Evolutionary conservation across 2,113 vertebrate species (phyloP).

Genomic region (Saguinus imperator): DNA sequence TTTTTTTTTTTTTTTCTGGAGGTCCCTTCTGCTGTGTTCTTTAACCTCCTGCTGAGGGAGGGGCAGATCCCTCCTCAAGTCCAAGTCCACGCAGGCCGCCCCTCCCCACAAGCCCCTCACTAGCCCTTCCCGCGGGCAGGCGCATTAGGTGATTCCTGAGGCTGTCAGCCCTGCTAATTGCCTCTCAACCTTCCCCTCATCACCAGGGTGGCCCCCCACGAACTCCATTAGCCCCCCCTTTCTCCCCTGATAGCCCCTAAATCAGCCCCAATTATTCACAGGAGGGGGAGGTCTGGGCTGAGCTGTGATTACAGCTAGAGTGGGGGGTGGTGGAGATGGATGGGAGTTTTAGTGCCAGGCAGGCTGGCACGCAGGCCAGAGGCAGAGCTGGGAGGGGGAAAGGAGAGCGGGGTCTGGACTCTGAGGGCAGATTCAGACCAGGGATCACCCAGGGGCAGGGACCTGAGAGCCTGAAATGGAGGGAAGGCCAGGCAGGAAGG

Average conservation of each 20-base stretch:
- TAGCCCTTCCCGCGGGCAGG: not conserved
- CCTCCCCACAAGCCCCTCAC: not conserved
- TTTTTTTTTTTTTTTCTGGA: constrained; percentile 14
- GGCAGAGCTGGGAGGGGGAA: not conserved
- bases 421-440: not conserved
- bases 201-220: constrained; percentile 67
- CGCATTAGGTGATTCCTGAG: constrained; percentile 71
- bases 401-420: no score
- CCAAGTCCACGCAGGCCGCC: not conserved
- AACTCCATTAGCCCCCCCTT: constrained; percentile 75
- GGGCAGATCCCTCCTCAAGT: not conserved
- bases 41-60: not conserved
- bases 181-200: constrained; percentile 70
- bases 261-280: constrained; percentile 74
- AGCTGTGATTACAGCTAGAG: constrained; percentile 69
- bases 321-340: not conserved
- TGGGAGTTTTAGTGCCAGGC: not conserved
- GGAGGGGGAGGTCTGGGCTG: constrained; percentile 44
- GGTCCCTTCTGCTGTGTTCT: not conserved
- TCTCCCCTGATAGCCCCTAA: constrained; percentile 72
- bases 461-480: not conserved
- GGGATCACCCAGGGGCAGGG: not conserved
- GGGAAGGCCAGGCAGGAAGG: not conserved
- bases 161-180: constrained; percentile 75
- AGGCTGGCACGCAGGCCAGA: not conserved